A percentile compares a stretch with the other conserved stretches of the same genome.
Evolutionary conservation across 2,888 invertebrate species (phyloP).

Genomic region (Acronicta alni): DNA sequence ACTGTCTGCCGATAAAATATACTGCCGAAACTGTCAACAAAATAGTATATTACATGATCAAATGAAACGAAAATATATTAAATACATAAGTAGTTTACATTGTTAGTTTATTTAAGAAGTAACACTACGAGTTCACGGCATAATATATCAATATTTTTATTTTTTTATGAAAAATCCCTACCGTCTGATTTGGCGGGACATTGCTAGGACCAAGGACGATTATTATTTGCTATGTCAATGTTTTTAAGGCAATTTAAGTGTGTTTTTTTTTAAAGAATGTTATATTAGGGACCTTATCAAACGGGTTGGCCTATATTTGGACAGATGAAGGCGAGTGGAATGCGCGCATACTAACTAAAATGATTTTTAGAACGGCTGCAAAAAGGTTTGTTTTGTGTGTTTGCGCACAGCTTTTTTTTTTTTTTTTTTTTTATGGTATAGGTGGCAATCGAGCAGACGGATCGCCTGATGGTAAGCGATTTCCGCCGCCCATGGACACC

Average conservation of each 20-base stretch:
- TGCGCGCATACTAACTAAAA: no score
- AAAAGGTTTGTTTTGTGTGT: no score
- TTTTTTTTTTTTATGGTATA: no score
- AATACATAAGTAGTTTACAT: constrained; percentile 16
- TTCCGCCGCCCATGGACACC: no score
- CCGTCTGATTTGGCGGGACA: neutral
- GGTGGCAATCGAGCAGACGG: no score
- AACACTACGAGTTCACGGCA: constrained; percentile 7
- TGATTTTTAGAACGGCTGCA: no score
- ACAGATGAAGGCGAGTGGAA: no score
- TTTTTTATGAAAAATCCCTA: constrained; percentile 1
- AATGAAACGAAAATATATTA: constrained; percentile 14
- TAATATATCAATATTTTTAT: constrained; percentile 16
- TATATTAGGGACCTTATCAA: constrained; percentile 1
- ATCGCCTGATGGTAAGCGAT: no score
- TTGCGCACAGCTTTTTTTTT: no score
- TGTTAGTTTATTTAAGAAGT: constrained; percentile 10
- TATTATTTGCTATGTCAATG: no score
- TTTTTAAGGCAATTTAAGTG: neutral
- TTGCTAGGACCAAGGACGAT: no score
- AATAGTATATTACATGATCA: constrained; percentile 6
- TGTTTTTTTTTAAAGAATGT: neutral
- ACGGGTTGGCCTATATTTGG: constrained; percentile 19
- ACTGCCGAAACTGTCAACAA: constrained; percentile 34
- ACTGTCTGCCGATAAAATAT: constrained; percentile 24